phyloP scores from a whole-genome alignment of 1,140 invertebrate genomes.

The Lasioglossum baleicum region DNA sequence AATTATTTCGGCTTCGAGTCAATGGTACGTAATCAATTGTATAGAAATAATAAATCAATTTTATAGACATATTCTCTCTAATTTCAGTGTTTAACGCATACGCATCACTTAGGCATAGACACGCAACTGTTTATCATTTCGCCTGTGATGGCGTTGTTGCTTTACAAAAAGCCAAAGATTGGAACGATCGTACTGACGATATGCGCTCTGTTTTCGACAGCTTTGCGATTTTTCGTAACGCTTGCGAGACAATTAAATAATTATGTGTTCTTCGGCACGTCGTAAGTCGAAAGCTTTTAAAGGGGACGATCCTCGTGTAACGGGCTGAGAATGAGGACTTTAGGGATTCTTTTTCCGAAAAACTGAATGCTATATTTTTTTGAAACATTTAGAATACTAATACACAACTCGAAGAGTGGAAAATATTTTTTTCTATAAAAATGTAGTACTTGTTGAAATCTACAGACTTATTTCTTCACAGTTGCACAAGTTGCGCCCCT shows the following conservation, averaged over 20 bases:
- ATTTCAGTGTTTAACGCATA: slow-evolving; percentile 85
- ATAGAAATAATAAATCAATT: neutral
- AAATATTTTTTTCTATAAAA: no score
- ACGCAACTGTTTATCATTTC: slow-evolving; percentile 89
- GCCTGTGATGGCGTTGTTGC: slow-evolving; percentile 84
- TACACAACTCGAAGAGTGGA: no score
- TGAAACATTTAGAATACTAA: no score
- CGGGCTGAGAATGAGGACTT: neutral
- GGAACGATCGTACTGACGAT: slow-evolving; percentile 80
- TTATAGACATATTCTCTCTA: slow-evolving; percentile 13
- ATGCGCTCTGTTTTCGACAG: slow-evolving; percentile 83
- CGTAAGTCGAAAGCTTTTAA: slow-evolving; percentile 81
- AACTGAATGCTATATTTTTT: no score
- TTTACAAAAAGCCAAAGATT: slow-evolving; percentile 84
- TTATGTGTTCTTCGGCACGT: slow-evolving; percentile 87
- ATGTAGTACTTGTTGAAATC: no score
- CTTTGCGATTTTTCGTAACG: slow-evolving; percentile 84
- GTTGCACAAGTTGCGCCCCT: no score
- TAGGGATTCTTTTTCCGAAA: neutral
- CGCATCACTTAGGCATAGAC: slow-evolving; percentile 90
- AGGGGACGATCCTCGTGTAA: neutral
- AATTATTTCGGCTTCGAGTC: slow-evolving; percentile 85
- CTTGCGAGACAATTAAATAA: slow-evolving; percentile 84
- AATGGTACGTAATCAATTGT: slow-evolving; percentile 75
- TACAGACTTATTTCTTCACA: no score